Conservation (phyloP, 2,888 invertebrate genomes). For the Cataglyphis livida region DNA sequence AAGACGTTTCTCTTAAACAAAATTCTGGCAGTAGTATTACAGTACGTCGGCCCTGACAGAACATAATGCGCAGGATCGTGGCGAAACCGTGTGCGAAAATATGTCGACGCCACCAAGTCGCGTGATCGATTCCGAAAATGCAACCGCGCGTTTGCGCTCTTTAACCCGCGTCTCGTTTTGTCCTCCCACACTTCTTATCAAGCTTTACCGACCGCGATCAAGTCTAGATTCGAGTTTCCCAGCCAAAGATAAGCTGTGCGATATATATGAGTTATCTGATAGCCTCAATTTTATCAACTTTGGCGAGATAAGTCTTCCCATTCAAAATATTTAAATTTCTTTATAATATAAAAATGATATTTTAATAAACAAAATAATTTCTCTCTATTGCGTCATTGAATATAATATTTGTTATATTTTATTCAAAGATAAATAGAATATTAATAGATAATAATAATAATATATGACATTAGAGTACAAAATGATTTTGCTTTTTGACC, state of each 20-base stretch:
- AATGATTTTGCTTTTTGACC: neutral
- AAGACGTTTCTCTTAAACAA: neutral
- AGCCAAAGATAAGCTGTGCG: slow-evolving; percentile 29
- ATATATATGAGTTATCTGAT: neutral
- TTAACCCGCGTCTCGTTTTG: slow-evolving; percentile 44
- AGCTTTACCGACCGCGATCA: slow-evolving; percentile 65
- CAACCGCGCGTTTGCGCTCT: slow-evolving; percentile 67
- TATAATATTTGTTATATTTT: neutral
- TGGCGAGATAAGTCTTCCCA: neutral
- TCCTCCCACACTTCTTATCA: slow-evolving; percentile 7
- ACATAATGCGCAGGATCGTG: slow-evolving; percentile 63
- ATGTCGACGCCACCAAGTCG: slow-evolving; percentile 50
- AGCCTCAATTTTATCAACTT: slow-evolving; percentile 17
- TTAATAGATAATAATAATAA: neutral
- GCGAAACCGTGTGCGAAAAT: slow-evolving; percentile 31
- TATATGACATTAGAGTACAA: neutral
- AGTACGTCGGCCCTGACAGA: slow-evolving; percentile 57
- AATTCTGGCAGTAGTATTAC: neutral
- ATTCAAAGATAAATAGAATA: neutral
- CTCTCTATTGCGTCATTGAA: neutral
- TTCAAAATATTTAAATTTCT: neutral
- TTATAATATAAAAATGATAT: neutral
- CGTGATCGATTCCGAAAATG: slow-evolving; percentile 70
- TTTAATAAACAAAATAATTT: neutral
- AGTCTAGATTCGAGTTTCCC: slow-evolving; percentile 27